Conservation (phyloP, 2,113 vertebrate species). For the Dasyornis broadbenti region DNA sequence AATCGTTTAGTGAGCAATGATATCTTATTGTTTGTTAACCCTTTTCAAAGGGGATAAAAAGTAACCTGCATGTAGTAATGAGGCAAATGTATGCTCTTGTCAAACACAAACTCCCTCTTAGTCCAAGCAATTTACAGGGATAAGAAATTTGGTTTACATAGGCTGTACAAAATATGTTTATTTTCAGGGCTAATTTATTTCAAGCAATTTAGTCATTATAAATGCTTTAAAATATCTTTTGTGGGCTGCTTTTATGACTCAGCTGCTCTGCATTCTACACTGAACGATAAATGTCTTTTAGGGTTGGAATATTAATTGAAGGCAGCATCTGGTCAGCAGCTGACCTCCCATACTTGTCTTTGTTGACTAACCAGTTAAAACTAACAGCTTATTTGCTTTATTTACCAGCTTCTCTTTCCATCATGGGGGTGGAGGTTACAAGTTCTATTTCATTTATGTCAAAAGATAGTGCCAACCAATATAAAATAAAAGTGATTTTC, state of each 20-base stretch:
- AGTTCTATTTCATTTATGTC: conserved; percentile 51
- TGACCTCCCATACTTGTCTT: conserved; percentile 70
- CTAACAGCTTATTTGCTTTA: conserved; percentile 49
- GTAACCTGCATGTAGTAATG: conserved; percentile 29
- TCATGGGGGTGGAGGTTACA: background rate
- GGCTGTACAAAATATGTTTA: conserved; percentile 69
- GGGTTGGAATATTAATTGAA: conserved; percentile 80
- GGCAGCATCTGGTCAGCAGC: conserved; percentile 83
- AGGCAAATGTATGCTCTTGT: conserved; percentile 61
- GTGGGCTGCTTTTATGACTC: conserved; percentile 74
- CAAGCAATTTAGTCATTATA: conserved; percentile 67
- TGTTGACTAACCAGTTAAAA: conserved; percentile 64
- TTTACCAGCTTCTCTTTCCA: conserved; percentile 49
- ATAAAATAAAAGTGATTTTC: conserved; percentile 65
- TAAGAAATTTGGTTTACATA: conserved; percentile 68
- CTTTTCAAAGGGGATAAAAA: conserved; percentile 37
- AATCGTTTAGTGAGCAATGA: conserved; percentile 67
- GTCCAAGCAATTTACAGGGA: conserved; percentile 57
- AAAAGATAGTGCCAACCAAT: conserved; percentile 27
- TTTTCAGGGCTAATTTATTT: conserved; percentile 75
- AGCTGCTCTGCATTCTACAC: conserved; percentile 72
- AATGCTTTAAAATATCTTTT: conserved; percentile 65
- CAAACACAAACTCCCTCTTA: conserved; percentile 53
- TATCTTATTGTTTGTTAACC: conserved; percentile 71
- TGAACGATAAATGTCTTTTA: conserved; percentile 75